Percentiles rank a stretch among this genome's conserved stretches.
Conservation (phyloP, 2,113 vertebrate species). For the Diglossa brunneiventris region DNA sequence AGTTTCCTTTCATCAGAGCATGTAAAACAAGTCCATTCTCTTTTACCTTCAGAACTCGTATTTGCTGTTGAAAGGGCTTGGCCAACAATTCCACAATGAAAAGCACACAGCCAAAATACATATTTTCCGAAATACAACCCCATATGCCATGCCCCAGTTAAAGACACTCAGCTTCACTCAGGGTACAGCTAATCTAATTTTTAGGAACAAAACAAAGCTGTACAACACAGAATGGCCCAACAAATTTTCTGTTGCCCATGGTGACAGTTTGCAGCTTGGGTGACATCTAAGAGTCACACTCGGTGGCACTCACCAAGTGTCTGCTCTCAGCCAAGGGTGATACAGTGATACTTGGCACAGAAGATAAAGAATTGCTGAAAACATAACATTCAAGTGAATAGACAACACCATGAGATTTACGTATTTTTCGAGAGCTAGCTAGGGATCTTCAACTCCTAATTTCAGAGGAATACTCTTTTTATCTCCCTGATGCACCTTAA, state of each 20-base stretch:
- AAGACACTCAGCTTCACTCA: neutral
- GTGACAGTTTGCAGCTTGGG: slow-evolving; percentile 19
- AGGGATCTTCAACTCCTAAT: neutral
- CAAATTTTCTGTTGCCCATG: neutral
- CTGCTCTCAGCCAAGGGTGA: neutral
- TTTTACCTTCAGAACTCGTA: neutral
- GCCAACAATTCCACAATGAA: slow-evolving; percentile 24
- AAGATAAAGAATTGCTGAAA: neutral
- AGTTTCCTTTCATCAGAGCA: neutral
- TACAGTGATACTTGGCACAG: neutral
- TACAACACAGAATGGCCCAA: neutral
- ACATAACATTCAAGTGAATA: neutral
- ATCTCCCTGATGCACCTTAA: neutral
- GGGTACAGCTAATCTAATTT: neutral
- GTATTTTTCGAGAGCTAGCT: neutral
- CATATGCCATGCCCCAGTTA: neutral
- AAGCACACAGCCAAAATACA: neutral
- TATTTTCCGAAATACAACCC: neutral
- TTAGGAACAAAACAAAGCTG: neutral
- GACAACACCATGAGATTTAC: neutral
- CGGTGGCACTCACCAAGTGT: neutral
- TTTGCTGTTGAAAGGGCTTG: slow-evolving; percentile 20
- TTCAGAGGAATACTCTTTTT: neutral
- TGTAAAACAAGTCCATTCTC: neutral
- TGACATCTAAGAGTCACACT: neutral